Evolutionary conservation across 2,113 vertebrate species (phyloP), one percentile per base, ranked within the genome.

Genomic region (Melanocharis versteri): DNA sequence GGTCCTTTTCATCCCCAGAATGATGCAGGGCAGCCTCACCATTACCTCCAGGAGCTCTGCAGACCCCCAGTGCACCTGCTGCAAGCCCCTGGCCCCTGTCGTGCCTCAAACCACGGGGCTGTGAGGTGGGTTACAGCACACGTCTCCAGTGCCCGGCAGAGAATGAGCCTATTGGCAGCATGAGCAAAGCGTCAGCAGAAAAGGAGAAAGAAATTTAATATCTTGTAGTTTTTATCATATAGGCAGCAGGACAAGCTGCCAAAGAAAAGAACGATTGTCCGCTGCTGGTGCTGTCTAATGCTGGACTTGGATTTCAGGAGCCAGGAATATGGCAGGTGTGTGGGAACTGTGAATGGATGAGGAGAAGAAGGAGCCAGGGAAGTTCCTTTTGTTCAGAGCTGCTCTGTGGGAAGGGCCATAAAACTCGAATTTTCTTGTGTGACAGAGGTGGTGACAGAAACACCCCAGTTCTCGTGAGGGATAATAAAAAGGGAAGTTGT

Each of bases 361-460:
- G 54, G 56, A 81, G 39, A 66, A 92, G 54, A 31, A 45, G 39
- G 15, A 90, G 50, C 15, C 15, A 18, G 47, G 17, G 42, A 88
- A 70, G 27, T 66, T 56, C 10, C 42, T 94, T 83, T 86, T 83
- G 45, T 80, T 89, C 79, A 86, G 71, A 77, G 50, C 53, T 92
- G 44, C 45, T 90, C 22, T 37, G 70, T 71, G 40, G 31, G 42
- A 73, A 16, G 50, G 73, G 31, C 62, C 39, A n/a, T 47, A 85
- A 89, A 90, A 69, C 20, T 58, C 78, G 28, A 16, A 53, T 82
- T 80, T 9, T 72, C n/a, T 93, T 65, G n/a, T 2, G 3, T 73
- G 66, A 61, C 56, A 70, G 62, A 64, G 80, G 47, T 77, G 75
- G n/a, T 72, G 54, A 85, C 75, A 96, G 75, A 73, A 93, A 94